Conservation (phyloP, 2,797 vertebrate species). For the Anolis apletophallus region DNA sequence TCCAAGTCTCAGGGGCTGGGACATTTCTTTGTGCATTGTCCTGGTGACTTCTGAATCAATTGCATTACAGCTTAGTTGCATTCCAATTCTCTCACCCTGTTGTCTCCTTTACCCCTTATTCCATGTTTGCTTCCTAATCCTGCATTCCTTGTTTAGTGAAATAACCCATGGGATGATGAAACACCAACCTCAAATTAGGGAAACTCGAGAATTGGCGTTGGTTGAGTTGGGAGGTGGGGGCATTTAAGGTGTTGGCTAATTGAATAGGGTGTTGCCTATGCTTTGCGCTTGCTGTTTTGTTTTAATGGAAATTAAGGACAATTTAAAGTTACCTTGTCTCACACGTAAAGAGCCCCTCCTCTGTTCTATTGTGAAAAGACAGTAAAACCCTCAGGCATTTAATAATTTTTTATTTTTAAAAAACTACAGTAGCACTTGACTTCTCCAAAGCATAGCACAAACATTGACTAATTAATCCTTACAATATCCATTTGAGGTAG, state of each 20-base stretch:
- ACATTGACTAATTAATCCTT: conserved; percentile 70
- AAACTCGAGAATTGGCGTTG: background rate
- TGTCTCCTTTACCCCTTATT: background rate
- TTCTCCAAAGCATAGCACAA: conserved; percentile 55
- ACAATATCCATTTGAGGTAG: conserved; percentile 52
- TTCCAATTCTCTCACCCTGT: background rate
- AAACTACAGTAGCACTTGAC: conserved; percentile 61
- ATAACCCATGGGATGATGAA: conserved; percentile 3
- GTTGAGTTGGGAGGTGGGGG: background rate
- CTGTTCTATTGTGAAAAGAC: conserved; percentile 57
- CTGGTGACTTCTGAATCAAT: too few relatives aligned
- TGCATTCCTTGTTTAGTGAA: background rate
- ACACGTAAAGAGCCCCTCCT: conserved; percentile 59
- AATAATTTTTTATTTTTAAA: conserved; percentile 59
- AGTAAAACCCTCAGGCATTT: conserved; percentile 63
- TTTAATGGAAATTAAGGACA: conserved; percentile 50
- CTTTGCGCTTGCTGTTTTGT: conserved; percentile 32
- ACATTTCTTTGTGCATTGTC: too few relatives aligned
- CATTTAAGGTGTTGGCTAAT: background rate
- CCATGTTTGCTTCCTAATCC: background rate
- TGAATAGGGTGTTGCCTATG: conserved; percentile 42
- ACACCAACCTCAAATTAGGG: background rate
- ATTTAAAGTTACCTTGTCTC: conserved; percentile 62
- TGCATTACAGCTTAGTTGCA: background rate
- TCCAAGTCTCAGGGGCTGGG: too few relatives aligned